These are phyloP conservation scores for Sander lucioperca DNA, from an alignment of 2,113 vertebrate species.

Conservation along the genomic window DNA sequence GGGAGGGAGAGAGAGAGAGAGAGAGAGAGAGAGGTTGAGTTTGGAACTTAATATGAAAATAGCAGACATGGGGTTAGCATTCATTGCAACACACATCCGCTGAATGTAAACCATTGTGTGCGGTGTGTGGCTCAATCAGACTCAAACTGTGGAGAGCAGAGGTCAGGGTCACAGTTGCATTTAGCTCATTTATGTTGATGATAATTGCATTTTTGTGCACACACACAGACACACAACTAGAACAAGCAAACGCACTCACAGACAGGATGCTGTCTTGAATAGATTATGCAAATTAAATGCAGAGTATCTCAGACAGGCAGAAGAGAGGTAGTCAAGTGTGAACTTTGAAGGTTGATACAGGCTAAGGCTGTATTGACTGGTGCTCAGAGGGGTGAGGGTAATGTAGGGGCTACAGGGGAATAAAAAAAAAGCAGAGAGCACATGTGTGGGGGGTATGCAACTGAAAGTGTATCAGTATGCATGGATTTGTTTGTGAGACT, in stretches of 20 bases:
- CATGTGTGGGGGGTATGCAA: constrained; percentile 17
- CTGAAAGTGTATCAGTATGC: background rate
- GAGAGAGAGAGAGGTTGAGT: constrained; percentile 20
- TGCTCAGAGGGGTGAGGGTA: background rate
- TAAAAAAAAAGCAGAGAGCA: background rate
- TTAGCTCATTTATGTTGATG: constrained; percentile 48
- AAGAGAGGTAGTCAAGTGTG: constrained; percentile 28
- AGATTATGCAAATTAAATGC: constrained; percentile 55
- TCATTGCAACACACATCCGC: constrained; percentile 27
- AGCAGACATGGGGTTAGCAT: constrained; percentile 34
- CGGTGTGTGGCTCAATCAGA: constrained; percentile 28
- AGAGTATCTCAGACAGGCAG: constrained; percentile 16
- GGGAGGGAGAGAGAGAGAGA: background rate
- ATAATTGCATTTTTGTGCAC: constrained; percentile 42
- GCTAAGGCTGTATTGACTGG: constrained; percentile 34
- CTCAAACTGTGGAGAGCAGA: constrained; percentile 26
- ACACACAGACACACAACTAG: constrained; percentile 31
- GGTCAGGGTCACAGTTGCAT: constrained; percentile 57
- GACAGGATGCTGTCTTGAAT: constrained; percentile 50
- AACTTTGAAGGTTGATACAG: constrained; percentile 31
- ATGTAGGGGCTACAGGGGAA: background rate
- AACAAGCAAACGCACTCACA: constrained; percentile 28
- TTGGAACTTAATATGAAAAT: constrained; percentile 42
- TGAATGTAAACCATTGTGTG: constrained; percentile 34
- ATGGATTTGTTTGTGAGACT: background rate